Evolutionary conservation across 2,888 invertebrate genomes (phyloP), one percentile per base, ranked within the genome.

Genomic region (Dione vanillae): DNA sequence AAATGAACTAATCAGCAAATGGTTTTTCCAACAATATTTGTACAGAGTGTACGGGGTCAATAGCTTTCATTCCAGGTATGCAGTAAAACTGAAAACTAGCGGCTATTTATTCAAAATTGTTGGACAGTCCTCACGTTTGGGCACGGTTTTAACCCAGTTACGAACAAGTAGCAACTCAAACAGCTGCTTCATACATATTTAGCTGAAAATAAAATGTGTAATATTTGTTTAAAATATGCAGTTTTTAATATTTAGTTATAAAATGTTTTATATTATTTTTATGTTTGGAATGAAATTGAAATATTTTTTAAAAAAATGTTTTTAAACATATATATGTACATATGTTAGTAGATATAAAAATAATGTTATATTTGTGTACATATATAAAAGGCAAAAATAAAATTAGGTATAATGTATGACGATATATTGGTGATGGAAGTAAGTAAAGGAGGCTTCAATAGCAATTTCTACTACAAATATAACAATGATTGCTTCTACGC

Each of bases 131-230:
- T 64, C 64, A 49, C 64, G 19, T 49, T 64, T 49, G 64, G 64
- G 14, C 40, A 49, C 64, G 47, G 27, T 64, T 70, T 74, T 69
- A 56, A 72, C 67, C 73, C 56, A 70, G 71, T 70, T 69, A 54
- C 51, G 56, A 43, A 67, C 62, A 62, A 65, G 20, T 41, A 19
- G 62, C 45, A 54, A 69, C 68, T 65, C 47, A 65, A 71, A 59
- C 64, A 65, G 65, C 41, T 43, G 54, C 43, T 47, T 45, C 43
- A 47, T 51, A 41, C 43, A 20, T 47, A 64, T 49, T 64, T 37
- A 49, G 35, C 16, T 49, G 49, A 47, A 64, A 49, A 49, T 49
- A 64, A 64, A 49, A 64, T 64, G 16, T 45, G 45, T 45, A 8
- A 59, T 20, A 27, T 43, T 27, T 56, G 16, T 61, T 35, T 16